These are phyloP conservation scores for Pteromalus puparum DNA, from an alignment of 1,140 invertebrate species.

Conservation along the genomic window DNA sequence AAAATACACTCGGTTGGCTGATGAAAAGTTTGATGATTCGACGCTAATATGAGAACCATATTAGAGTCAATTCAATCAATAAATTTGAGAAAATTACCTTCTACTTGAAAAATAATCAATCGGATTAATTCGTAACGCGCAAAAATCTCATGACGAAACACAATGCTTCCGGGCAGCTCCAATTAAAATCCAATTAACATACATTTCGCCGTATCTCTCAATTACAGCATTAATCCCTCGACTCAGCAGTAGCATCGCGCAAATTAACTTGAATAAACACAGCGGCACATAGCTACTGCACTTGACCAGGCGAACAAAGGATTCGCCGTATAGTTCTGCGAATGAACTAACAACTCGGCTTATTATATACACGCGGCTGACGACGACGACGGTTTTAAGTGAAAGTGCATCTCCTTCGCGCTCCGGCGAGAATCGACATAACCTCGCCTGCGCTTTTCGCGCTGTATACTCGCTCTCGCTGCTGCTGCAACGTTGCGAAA, in stretches of 20 bases:
- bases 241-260: not conserved
- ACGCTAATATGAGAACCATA: too few relatives aligned
- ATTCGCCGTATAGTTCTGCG: constrained; percentile 5
- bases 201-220: not conserved
- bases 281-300: not conserved
- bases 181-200: not conserved
- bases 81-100: too few relatives aligned
- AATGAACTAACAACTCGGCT: not conserved
- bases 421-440: constrained; percentile 39
- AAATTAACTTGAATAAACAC: not conserved
- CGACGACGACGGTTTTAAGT: constrained; percentile 12
- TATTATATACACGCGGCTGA: not conserved
- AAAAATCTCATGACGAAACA: too few relatives aligned
- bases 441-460: not conserved
- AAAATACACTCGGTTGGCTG: not conserved
- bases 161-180: not conserved
- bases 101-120: too few relatives aligned
- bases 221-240: not conserved
- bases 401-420: constrained; percentile 43
- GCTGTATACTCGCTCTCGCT: not conserved
- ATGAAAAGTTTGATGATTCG: too few relatives aligned
- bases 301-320: constrained; percentile 29
- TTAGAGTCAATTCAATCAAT: too few relatives aligned
- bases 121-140: too few relatives aligned
- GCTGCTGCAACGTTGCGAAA: constrained; percentile 15